A percentile compares a stretch with the other conserved stretches of the same genome.
These are phyloP conservation scores for Ceramica pisi DNA, from an alignment of 2,888 invertebrate genomes.

Conservation along the genomic window DNA sequence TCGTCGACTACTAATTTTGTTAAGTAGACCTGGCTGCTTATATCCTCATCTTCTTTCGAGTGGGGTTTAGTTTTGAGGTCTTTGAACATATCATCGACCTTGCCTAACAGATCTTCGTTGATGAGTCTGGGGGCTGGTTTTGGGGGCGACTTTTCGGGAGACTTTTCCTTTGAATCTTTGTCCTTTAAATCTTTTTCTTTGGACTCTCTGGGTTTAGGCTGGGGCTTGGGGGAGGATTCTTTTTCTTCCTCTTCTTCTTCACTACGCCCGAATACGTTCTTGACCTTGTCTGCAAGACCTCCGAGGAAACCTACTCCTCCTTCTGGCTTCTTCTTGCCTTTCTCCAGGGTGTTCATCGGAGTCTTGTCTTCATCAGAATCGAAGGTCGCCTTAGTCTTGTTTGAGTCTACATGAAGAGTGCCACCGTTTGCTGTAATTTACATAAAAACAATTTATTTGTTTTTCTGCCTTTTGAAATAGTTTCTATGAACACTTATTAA, in stretches of 20 bases:
- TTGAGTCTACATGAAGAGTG: conserved; percentile 82
- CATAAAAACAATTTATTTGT: neutral
- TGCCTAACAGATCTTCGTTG: conserved; percentile 85
- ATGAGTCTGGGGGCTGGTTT: conserved; percentile 87
- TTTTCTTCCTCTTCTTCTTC: conserved; percentile 83
- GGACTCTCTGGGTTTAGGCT: conserved; percentile 78
- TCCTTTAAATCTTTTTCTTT: conserved; percentile 62
- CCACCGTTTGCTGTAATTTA: conserved; percentile 84
- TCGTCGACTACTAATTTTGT: conserved; percentile 88
- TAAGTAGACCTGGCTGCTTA: conserved; percentile 79
- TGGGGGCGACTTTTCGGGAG: conserved; percentile 78
- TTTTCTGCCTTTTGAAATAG: neutral
- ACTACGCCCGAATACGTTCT: conserved; percentile 84
- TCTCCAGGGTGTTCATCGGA: conserved; percentile 89
- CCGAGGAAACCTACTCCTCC: conserved; percentile 81
- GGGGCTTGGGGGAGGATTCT: conserved; percentile 79
- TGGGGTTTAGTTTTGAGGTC: conserved; percentile 83
- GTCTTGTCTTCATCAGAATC: conserved; percentile 91
- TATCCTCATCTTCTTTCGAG: conserved; percentile 80
- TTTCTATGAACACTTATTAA: neutral
- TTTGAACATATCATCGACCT: conserved; percentile 90
- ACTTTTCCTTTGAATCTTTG: conserved; percentile 71
- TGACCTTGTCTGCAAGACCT: conserved; percentile 84
- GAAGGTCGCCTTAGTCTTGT: conserved; percentile 90
- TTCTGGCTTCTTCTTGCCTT: conserved; percentile 87